Evolutionary conservation across 2,888 invertebrate species (phyloP), one percentile per base, ranked within the genome.

Genomic region (Atrina japonica): DNA sequence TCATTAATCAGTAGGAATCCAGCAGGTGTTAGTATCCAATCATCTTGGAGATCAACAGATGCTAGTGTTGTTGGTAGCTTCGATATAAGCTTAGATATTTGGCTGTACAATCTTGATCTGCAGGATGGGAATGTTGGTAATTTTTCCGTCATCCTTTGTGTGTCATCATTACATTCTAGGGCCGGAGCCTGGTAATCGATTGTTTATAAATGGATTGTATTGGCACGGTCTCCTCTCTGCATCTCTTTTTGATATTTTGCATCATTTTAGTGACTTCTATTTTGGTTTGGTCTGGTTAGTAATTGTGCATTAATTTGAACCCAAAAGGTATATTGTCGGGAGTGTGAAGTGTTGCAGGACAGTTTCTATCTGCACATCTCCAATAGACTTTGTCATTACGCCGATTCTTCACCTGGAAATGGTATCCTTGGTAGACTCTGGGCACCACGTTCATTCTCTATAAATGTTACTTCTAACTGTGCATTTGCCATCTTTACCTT

Each of bases 1-100:
- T 41, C 41, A 41, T 41, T n/a, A 14, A 29, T 30, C 30, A 23
- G 29, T 16, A 70, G 58, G 45, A 70, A 70, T 16, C 49, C 70
- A 21, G 58, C 25, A 18, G 58, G 40, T 29, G 70, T 70, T n/a
- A 58, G 30, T 7, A 60, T 65, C 64, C 70, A 65, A 21, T 70
- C 53, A 23, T 56, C 65, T 21, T 65, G 58, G 3, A 70, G 47
- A 14, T 59, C n/a, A 18, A 70, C 29, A 3, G 52, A 43, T 35
- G 14, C 14, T 9, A 23, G 18, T 21, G 58, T 21, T 30, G 49
- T 65, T 14, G 65, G 70, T n/a, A 65, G 41, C 21, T 29, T 16
- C 29, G 58, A 58, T 43, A 66, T 18, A 21, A 47, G 16, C 18
- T 45, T 43, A 1, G 23, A 11, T 25, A 61, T 23, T 23, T 69